Percentiles rank a stretch among this genome's conserved stretches.
Conservation (phyloP, 2,888 invertebrate species). For the Trypoxylon attenuatum region DNA sequence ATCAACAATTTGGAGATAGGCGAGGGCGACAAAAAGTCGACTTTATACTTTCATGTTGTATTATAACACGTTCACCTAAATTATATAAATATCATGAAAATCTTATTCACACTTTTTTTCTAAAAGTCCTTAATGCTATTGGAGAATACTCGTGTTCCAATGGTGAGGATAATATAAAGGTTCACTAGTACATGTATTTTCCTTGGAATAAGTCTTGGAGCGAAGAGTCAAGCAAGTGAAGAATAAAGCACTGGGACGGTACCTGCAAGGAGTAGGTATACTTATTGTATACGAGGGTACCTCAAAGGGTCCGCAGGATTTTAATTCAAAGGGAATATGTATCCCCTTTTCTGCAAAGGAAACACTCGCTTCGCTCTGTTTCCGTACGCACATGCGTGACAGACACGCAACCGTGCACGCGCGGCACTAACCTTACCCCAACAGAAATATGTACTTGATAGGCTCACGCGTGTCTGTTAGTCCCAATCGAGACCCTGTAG, state of each 20-base stretch:
- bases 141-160: too few species aligned
- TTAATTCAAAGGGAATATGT: slow-evolving; percentile 30
- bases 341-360: slow-evolving; percentile 41
- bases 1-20: background rate
- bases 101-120: too few species aligned
- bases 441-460: slow-evolving; percentile 37
- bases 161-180: too few species aligned
- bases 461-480: background rate
- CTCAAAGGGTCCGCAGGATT: slow-evolving; percentile 37
- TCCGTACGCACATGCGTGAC: slow-evolving; percentile 69
- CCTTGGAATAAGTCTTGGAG: too few species aligned
- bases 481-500: background rate
- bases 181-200: too few species aligned
- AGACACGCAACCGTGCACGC: slow-evolving; percentile 66
- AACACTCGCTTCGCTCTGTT: slow-evolving; percentile 60
- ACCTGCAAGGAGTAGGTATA: too few species aligned
- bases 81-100: background rate
- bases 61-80: background rate
- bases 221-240: too few species aligned
- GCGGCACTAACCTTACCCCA: slow-evolving; percentile 57
- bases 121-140: too few species aligned
- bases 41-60: background rate
- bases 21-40: background rate
- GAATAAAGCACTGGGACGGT: too few species aligned
- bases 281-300: too few species aligned